phyloP scores from a whole-genome alignment of 1,140 invertebrate species.

The Asobara japonica region DNA sequence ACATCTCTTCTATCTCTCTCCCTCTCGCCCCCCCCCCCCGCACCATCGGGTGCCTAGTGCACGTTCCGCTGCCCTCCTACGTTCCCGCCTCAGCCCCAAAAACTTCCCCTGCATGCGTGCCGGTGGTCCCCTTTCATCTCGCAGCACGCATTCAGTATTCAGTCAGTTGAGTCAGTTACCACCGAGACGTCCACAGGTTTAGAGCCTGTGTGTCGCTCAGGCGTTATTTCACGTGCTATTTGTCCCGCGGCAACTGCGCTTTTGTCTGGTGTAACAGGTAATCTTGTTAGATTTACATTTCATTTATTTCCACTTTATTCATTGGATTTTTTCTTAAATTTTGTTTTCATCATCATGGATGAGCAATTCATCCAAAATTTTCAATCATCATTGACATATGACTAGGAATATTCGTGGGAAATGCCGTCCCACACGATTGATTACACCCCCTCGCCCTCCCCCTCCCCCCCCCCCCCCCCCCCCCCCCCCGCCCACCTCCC shows the following conservation, averaged over 20 bases:
- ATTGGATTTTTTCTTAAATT: neutral
- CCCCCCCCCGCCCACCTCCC: too few species aligned
- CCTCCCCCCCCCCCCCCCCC: too few species aligned
- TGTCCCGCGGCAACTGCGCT: neutral
- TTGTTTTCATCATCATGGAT: neutral
- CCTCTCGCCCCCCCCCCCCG: slow-evolving; percentile 18
- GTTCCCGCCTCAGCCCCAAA: slow-evolving; percentile 47
- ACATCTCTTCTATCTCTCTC: neutral
- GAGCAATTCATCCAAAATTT: too few species aligned
- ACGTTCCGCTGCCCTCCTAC: slow-evolving; percentile 26
- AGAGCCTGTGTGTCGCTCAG: slow-evolving; percentile 34
- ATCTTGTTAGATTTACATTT: neutral
- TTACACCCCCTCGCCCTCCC: too few species aligned
- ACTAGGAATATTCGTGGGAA: too few species aligned
- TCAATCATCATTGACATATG: too few species aligned
- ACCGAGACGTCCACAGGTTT: slow-evolving; percentile 61
- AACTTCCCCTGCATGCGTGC: slow-evolving; percentile 65
- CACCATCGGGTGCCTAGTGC: slow-evolving; percentile 25
- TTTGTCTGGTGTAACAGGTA: neutral
- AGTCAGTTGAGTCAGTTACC: slow-evolving; percentile 65
- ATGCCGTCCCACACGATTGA: too few species aligned
- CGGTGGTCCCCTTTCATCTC: slow-evolving; percentile 60
- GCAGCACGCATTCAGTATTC: slow-evolving; percentile 62
- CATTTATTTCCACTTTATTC: neutral
- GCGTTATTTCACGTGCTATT: slow-evolving; percentile 17